Evolutionary conservation across 35 echinoderm and acorn worm species (phyloP), one percentile per base, ranked within the genome.

Genomic region (Heliocidaris tuberculata): DNA sequence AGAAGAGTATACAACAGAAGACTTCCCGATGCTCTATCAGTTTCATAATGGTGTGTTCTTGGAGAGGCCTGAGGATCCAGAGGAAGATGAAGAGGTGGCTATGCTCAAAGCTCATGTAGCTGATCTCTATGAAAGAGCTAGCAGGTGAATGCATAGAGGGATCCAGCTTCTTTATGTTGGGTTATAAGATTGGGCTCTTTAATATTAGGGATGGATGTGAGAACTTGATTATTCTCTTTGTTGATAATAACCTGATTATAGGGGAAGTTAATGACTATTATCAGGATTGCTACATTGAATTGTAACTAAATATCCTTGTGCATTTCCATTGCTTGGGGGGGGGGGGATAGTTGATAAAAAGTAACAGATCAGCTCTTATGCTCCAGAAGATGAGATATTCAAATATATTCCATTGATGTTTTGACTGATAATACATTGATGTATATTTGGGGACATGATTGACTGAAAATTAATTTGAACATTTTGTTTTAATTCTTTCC

Each of bases 1-100:
- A 32, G 92, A 90, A 32, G 94, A 96, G n/a, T 85, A 60, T 30
- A 94, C 49, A 8, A 94, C 85, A 13, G 86, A 95, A 24, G 60
- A 96, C 49, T 97, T 96, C 93, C 97, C 97, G 6, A 92, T 94
- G 48, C 87, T 97, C 1, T 97, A 97, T 86, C 94, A 95, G 88
- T 96, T 94, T 48, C 97, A 97, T 59, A 94, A 96, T 65, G 91
- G 95, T 86, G 92, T 96, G 8, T 42, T 59, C 13, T 19, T 97
- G 48, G 86, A 60, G 32, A 88, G 30, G 17, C 24, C 50, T 30
- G 88, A 91, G 5, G 93, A 97, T 30, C 61, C 48, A 47, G 60
- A 93, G 15, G 88, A 95, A 47, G 92, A 97, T 32, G 85, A 60
- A 29, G 95, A 97, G 17, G 94, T 96, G 31, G 93, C 92, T 3